These are phyloP conservation scores for Marmota monax DNA, from an alignment of 2,113 vertebrate species.

Conservation along the genomic window DNA sequence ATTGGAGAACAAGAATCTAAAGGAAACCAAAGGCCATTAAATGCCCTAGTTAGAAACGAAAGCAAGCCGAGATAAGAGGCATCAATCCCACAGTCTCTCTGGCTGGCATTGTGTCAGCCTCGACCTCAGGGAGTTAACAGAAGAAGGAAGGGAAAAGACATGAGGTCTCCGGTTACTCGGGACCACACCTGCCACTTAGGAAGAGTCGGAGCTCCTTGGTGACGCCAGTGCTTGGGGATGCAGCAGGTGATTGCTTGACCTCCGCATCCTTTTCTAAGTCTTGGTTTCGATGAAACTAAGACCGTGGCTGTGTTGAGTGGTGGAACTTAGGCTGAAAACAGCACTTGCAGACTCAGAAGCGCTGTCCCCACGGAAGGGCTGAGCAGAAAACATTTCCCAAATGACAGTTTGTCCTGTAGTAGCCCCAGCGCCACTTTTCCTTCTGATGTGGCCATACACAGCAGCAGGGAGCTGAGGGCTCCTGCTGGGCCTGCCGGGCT, in stretches of 20 bases:
- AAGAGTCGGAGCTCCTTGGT: background rate
- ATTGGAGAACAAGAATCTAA: background rate
- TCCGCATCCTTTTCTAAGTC: background rate
- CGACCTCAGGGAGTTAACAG: background rate
- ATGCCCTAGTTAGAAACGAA: background rate
- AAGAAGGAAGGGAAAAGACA: background rate
- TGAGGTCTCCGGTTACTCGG: accelerated
- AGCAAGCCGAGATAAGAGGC: accelerated
- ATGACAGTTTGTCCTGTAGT: accelerated
- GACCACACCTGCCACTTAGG: background rate
- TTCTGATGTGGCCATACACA: accelerated
- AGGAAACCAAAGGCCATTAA: background rate
- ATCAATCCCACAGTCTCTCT: accelerated
- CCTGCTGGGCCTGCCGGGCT: no score
- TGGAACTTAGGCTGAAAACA: accelerated
- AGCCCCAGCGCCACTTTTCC: accelerated
- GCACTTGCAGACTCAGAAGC: accelerated
- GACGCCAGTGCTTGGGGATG: accelerated
- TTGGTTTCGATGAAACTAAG: no score
- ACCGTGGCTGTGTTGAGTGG: background rate
- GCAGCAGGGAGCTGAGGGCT: no score
- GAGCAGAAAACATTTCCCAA: accelerated
- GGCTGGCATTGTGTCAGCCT: accelerated
- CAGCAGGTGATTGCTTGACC: background rate
- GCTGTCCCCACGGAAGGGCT: accelerated